These are phyloP conservation scores for Thunnus albacares DNA, from an alignment of 2,797 vertebrate genomes.

Conservation along the genomic window DNA sequence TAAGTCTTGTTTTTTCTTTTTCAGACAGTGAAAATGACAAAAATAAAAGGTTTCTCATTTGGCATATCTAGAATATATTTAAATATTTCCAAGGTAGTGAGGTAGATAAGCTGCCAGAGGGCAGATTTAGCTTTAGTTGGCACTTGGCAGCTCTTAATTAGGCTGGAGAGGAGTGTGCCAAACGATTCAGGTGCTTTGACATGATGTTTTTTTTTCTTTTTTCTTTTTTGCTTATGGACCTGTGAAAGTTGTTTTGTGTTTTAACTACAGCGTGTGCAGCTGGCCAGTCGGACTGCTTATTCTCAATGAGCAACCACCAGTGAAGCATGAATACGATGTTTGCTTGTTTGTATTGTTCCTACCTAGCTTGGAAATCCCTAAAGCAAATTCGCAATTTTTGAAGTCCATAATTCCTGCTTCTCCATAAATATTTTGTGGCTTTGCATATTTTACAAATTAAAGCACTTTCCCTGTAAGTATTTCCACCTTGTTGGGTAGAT, in stretches of 20 bases:
- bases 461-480: slow-evolving; percentile 43
- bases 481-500: slow-evolving; percentile 38
- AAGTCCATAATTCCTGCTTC: slow-evolving; percentile 44
- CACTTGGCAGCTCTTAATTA: slow-evolving; percentile 67
- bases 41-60: slow-evolving; percentile 48
- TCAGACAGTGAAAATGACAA: slow-evolving; percentile 39
- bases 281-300: slow-evolving; percentile 43
- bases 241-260: slow-evolving; percentile 51
- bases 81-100: slow-evolving; percentile 54
- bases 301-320: slow-evolving; percentile 36
- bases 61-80: slow-evolving; percentile 47
- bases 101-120: slow-evolving; percentile 51
- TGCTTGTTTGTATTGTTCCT: slow-evolving; percentile 52
- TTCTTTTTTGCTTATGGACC: slow-evolving; percentile 24
- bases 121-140: slow-evolving; percentile 58
- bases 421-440: slow-evolving; percentile 58
- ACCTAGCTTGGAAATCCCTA: slow-evolving; percentile 40
- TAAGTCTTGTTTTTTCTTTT: slow-evolving; percentile 26
- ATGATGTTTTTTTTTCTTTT: not conserved
- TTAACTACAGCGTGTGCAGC: slow-evolving; percentile 33
- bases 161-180: slow-evolving; percentile 49
- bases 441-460: slow-evolving; percentile 63
- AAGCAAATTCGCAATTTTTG: slow-evolving; percentile 39
- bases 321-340: slow-evolving; percentile 37
- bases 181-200: slow-evolving; percentile 48